Percentiles rank a stretch among this genome's conserved stretches.
phyloP scores from a whole-genome alignment of 2,113 vertebrate species.

The Cyrtonyx montezumae region DNA sequence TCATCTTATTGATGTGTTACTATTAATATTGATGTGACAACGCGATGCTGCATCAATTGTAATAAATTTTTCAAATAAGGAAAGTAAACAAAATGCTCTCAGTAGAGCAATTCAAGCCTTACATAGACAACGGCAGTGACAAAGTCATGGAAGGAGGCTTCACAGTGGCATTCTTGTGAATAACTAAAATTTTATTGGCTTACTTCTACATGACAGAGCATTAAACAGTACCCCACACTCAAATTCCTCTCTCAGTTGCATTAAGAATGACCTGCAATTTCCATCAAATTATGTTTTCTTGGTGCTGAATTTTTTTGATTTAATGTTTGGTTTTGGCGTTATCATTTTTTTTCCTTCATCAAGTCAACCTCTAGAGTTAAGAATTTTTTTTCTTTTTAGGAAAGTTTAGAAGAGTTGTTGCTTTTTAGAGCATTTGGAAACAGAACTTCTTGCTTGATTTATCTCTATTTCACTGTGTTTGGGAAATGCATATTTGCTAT shows the following conservation, averaged over 20 bases:
- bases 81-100: constrained; percentile 38
- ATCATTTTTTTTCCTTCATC: not conserved
- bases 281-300: constrained; percentile 39
- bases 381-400: not conserved
- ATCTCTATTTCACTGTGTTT: not conserved
- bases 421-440: not conserved
- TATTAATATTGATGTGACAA: constrained; percentile 41
- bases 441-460: not conserved
- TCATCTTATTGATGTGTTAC: not conserved
- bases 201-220: constrained; percentile 24
- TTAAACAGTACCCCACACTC: constrained; percentile 33
- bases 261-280: constrained; percentile 37
- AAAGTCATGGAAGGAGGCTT: constrained; percentile 63
- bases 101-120: not conserved
- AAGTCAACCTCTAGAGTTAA: not conserved
- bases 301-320: not conserved
- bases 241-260: constrained; percentile 11
- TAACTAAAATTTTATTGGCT: constrained; percentile 60
- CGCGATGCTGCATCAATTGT: not conserved
- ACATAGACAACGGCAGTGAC: not conserved
- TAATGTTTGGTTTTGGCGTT: not conserved
- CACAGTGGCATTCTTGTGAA: constrained; percentile 11
- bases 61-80: constrained; percentile 12
- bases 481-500: not conserved
- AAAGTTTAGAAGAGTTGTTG: not conserved